Conservation (phyloP, 1,140 invertebrate species). For the Danaus plexippus region DNA sequence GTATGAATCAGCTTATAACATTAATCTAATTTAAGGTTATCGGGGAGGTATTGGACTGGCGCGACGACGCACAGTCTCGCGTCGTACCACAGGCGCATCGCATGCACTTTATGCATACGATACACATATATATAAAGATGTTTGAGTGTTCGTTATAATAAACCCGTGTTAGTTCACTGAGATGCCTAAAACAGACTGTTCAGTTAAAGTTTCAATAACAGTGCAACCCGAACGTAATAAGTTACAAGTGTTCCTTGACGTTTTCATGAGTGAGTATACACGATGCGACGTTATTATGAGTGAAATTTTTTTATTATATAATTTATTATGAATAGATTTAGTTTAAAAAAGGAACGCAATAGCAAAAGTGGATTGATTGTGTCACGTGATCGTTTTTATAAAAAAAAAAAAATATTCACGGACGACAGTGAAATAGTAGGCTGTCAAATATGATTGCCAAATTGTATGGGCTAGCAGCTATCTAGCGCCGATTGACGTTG, state of each 20-base stretch:
- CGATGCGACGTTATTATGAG: too few relatives aligned
- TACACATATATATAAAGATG: constrained; percentile 2
- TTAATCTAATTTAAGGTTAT: constrained; percentile 71
- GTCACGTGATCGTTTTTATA: too few relatives aligned
- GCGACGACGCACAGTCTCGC: constrained; percentile 66
- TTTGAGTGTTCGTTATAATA: background rate
- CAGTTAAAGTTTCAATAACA: constrained; percentile 61
- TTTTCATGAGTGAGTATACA: constrained; percentile 65
- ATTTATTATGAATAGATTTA: too few relatives aligned
- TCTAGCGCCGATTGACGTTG: constrained; percentile 45
- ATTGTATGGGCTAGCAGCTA: constrained; percentile 40
- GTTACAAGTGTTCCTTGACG: constrained; percentile 63
- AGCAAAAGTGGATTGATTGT: too few relatives aligned
- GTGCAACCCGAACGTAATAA: constrained; percentile 56
- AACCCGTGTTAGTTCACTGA: constrained; percentile 38
- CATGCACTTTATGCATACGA: constrained; percentile 37
- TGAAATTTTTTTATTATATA: too few relatives aligned
- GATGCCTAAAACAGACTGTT: constrained; percentile 65
- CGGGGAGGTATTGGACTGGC: constrained; percentile 53
- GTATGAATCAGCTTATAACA: constrained; percentile 68
- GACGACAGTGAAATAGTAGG: constrained; percentile 60
- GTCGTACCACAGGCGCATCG: constrained; percentile 40
- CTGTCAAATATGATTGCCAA: constrained; percentile 65
- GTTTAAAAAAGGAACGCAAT: too few relatives aligned
- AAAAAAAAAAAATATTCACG: constrained; percentile 35